Evolutionary conservation across 2,888 invertebrate species (phyloP).

Genomic region (Germaria angustata): DNA sequence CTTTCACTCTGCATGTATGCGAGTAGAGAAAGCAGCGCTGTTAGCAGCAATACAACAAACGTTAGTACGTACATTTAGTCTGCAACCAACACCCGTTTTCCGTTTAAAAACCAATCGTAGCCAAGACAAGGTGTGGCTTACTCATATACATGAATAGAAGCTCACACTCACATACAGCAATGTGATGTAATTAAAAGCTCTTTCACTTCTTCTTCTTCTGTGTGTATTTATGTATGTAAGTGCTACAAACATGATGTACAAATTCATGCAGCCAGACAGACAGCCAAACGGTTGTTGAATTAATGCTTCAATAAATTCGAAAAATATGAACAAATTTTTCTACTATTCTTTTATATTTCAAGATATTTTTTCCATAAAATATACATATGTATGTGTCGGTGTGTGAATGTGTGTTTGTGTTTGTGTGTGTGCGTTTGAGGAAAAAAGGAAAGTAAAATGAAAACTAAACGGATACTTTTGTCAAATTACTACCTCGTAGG

Average conservation of each 20-base stretch:
- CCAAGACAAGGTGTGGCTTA: constrained; percentile 77
- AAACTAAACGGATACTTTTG: constrained; percentile 71
- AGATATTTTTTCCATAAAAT: constrained; percentile 25
- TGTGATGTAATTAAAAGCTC: constrained; percentile 60
- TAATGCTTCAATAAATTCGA: constrained; percentile 67
- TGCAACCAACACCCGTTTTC: constrained; percentile 76
- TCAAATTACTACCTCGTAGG: constrained; percentile 69
- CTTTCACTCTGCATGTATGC: background rate
- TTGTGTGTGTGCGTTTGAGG: background rate
- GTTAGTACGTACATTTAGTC: constrained; percentile 74
- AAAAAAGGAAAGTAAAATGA: constrained; percentile 67
- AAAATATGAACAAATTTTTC: constrained; percentile 30
- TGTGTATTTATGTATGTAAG: background rate
- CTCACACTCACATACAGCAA: constrained; percentile 26
- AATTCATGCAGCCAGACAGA: constrained; percentile 18
- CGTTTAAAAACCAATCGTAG: constrained; percentile 77
- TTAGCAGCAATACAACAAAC: constrained; percentile 66
- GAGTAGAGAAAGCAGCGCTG: constrained; percentile 60
- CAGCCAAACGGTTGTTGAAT: constrained; percentile 65
- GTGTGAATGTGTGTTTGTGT: constrained; percentile 1
- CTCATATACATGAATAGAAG: constrained; percentile 35
- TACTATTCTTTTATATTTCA: constrained; percentile 10
- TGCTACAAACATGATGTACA: background rate
- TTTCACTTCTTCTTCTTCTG: background rate
- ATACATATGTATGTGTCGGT: background rate